phyloP scores from a whole-genome alignment of 2,797 vertebrate species.

The Kryptolebias ocellatus region DNA sequence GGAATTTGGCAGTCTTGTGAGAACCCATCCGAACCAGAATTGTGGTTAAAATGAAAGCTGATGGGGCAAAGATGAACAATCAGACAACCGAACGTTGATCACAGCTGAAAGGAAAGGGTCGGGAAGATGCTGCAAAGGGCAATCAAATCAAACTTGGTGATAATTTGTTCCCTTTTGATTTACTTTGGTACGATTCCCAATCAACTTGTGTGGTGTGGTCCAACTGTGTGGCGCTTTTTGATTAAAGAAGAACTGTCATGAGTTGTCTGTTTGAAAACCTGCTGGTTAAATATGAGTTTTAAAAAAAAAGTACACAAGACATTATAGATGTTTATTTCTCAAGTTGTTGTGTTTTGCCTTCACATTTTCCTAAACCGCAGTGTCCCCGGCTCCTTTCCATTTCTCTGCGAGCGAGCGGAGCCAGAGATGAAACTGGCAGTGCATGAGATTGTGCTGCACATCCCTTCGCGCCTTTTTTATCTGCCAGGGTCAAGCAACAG shows the following conservation, averaged over 20 bases:
- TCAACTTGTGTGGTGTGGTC: no score
- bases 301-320: no score
- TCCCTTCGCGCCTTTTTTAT: constrained; percentile 48
- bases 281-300: no score
- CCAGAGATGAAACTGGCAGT: constrained; percentile 32
- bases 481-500: constrained; percentile 15
- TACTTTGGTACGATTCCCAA: no score
- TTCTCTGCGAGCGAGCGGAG: constrained; percentile 21
- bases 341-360: not conserved
- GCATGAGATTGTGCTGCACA: constrained; percentile 25
- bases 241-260: no score
- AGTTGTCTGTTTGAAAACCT: no score
- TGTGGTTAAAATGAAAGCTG: constrained; percentile 27
- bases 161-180: no score
- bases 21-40: constrained; percentile 24
- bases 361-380: constrained; percentile 10
- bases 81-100: not conserved
- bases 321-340: not conserved
- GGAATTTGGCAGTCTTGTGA: constrained; percentile 28
- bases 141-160: no score
- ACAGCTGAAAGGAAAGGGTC: not conserved
- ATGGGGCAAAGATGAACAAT: constrained; percentile 20
- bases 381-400: constrained; percentile 3
- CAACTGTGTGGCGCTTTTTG: no score
- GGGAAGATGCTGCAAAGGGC: not conserved